phyloP scores from a whole-genome alignment of 2,113 vertebrate genomes.

The Tachysurus fulvidraco region DNA sequence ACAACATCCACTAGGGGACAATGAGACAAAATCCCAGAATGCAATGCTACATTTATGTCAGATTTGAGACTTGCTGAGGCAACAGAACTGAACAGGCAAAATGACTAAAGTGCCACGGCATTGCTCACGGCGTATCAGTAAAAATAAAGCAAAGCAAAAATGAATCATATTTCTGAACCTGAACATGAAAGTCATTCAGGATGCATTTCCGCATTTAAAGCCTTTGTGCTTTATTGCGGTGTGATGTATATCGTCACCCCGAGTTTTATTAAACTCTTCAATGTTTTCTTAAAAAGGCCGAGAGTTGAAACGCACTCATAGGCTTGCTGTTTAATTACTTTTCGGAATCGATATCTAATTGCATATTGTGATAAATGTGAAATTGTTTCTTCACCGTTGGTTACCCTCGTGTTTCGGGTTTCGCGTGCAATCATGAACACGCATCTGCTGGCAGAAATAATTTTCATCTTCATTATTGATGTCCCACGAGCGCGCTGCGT shows the following conservation, averaged over 20 bases:
- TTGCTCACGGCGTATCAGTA: neutral
- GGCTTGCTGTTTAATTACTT: neutral
- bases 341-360: neutral
- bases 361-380: conserved; percentile 13
- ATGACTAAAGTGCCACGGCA: neutral
- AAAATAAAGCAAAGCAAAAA: no score
- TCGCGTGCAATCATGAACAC: neutral
- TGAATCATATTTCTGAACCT: neutral
- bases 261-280: neutral
- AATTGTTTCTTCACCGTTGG: conserved; percentile 16
- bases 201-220: neutral
- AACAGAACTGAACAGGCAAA: neutral
- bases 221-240: neutral
- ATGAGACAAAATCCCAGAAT: no score
- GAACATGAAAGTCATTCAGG: neutral
- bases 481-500: conserved; percentile 8
- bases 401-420: neutral
- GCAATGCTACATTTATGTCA: neutral
- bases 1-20: no score
- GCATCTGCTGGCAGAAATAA: neutral
- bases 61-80: neutral
- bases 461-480: conserved; percentile 7
- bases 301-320: neutral
- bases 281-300: neutral
- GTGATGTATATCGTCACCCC: neutral